Evolutionary conservation across 1,140 invertebrate genomes (phyloP).

Genomic region (Aphidius ervi): DNA sequence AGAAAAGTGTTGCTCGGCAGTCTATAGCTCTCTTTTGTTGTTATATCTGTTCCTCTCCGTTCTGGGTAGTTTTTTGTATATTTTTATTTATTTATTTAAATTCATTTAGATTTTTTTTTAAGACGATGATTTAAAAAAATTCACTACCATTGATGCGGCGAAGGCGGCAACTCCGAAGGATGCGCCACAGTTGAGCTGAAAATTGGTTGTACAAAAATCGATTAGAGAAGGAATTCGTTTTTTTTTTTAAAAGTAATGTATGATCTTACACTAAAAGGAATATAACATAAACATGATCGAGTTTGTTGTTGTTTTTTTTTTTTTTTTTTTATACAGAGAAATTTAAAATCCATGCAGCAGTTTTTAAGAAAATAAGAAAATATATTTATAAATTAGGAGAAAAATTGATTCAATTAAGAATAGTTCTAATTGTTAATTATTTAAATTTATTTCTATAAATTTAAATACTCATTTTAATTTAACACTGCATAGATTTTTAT

Average conservation of each 20-base stretch:
- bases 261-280: slow-evolving; percentile 13
- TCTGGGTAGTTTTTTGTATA: neutral
- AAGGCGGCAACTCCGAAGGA: slow-evolving; percentile 93
- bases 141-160: slow-evolving; percentile 95
- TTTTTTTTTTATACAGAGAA: too few relatives aligned
- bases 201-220: slow-evolving; percentile 38
- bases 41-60: neutral
- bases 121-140: neutral
- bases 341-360: neutral
- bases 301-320: neutral
- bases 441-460: too few relatives aligned
- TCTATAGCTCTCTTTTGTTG: slow-evolving; percentile 48
- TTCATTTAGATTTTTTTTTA: neutral
- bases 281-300: slow-evolving; percentile 3
- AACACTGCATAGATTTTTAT: too few relatives aligned
- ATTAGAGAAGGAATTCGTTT: slow-evolving; percentile 25
- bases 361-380: neutral
- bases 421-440: too few relatives aligned
- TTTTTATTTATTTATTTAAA: slow-evolving; percentile 1
- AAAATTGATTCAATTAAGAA: too few relatives aligned
- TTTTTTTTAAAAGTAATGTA: slow-evolving; percentile 1
- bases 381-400: too few relatives aligned
- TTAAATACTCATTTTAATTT: too few relatives aligned
- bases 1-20: slow-evolving; percentile 44
- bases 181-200: slow-evolving; percentile 95